Evolutionary conservation across 1,140 invertebrate genomes (phyloP), one percentile per base, ranked within the genome.

Genomic region (Fopius arisanus): DNA sequence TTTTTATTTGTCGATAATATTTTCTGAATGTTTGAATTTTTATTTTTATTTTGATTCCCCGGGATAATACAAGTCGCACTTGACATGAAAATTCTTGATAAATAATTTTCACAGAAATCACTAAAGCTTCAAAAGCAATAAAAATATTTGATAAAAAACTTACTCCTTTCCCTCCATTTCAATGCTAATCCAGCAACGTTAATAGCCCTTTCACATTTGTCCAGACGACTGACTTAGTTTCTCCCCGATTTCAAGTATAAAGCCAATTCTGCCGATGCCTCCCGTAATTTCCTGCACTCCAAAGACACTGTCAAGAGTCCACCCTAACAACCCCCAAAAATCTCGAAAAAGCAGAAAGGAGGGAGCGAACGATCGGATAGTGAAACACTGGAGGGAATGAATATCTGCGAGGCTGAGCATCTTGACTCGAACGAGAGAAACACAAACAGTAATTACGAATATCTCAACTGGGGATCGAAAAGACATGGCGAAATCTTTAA

Each of bases 381-480:
- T 62, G 12, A 62, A 28, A 62, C 23, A 62, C 54, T 62, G 54
- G 68, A 70, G 66, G 78, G 74, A 80, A 79, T 78, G 80, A 82
- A 86, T 86, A 83, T 78, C 75, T 74, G 62, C 72, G 69, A 73
- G 29, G 63, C 23, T 75, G 28, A 29, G 65, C 79, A 68, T 26
- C 78, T 76, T 77, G 76, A 75, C 68, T 78, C 70, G 78, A 78
- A 80, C 78, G 82, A 84, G 84, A 87, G 86, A 87, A 88, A 87
- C 83, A 87, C 86, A 88, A 88, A 88, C 86, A 87, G 87, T 87
- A 88, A 88, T 88, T 88, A 88, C 86, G 83, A 85, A 87, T 88
- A 88, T 87, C 86, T 88, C 78, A 80, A 78, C 79, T 75, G 69
- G 79, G 82, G 82, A 88, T 88, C 86, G 87, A 87, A 88, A 86